Evolutionary conservation across 64 coral and sea anemone genomes (phyloP), one percentile per base, ranked within the genome.

Genomic region (Cladopsammia gracilis): DNA sequence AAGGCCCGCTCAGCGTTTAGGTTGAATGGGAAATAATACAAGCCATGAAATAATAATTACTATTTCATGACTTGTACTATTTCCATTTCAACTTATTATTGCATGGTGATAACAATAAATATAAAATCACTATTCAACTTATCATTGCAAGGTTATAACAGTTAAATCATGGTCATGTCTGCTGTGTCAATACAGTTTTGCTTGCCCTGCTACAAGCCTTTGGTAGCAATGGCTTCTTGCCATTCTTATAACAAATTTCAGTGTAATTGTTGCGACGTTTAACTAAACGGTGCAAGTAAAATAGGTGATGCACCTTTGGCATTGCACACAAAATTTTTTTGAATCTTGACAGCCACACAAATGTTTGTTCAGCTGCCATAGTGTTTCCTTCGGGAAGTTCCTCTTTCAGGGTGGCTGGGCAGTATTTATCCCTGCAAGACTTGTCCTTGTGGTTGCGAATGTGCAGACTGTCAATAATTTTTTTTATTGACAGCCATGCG

Each of bases 281-380:
- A 15, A 89, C 86, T 50, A 89, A 59, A 14, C 86, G 15, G 19
- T 89, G 69, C 8, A 76, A 43, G 43, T 76, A 89, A 75, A 89
- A 89, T 56, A 89, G 23, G 43, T 76, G 54, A 11, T 62, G 52
- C 3, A 23, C 52, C 25, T 89, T 75, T 0, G 26, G 46, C 87
- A 86, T 89, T 4, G 87, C 70, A 26, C 70, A 53, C 7, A 75
- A 18, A 71, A 87, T 76, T 57, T 89, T 75, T 19, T 89, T 89
- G 87, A 60, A 89, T 10, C 87, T 3, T 25, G 69, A 61, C 11
- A 62, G 20, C 87, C 87, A 89, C 12, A 64, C 23, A 76, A 89
- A 89, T 49, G 53, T 75, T 47, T 89, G 87, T 15, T 89, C 87
- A 12, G 71, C 87, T 47, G 48, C 58, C 62, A 70, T 86, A 13